Evolutionary conservation across 2,113 vertebrate genomes (phyloP).

Genomic region (Lepus europaeus): DNA sequence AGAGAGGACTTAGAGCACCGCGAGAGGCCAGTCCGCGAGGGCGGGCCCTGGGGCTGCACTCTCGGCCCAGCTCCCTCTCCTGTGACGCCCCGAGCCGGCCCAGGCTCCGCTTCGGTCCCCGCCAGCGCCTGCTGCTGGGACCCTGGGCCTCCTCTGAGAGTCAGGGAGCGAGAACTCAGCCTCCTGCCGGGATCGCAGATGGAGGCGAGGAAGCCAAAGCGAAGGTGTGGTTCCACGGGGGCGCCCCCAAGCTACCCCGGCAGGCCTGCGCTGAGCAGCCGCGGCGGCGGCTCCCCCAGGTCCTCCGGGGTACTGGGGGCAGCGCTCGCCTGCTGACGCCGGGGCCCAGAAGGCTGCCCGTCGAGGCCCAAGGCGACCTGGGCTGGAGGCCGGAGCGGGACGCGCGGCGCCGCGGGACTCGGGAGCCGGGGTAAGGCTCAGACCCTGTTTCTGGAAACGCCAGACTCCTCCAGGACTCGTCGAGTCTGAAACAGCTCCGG

Average conservation of each 20-base stretch:
- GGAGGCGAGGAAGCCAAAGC: neutral
- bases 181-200: neutral
- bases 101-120: neutral
- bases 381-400: neutral
- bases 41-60: neutral
- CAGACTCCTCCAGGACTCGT: neutral
- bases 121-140: neutral
- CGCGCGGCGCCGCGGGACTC: neutral
- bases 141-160: neutral
- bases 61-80: neutral
- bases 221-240: neutral
- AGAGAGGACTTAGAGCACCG: neutral
- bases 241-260: neutral
- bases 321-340: neutral
- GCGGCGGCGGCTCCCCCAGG: neutral
- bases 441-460: neutral
- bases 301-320: fast-evolving
- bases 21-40: neutral
- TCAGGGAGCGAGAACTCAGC: neutral
- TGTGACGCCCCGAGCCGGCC: neutral
- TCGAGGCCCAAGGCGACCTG: neutral
- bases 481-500: neutral
- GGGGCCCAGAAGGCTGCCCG: neutral
- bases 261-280: neutral
- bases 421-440: neutral